Evolutionary conservation across 2,113 vertebrate genomes (phyloP).

Genomic region (Gasterosteus nipponicus): DNA sequence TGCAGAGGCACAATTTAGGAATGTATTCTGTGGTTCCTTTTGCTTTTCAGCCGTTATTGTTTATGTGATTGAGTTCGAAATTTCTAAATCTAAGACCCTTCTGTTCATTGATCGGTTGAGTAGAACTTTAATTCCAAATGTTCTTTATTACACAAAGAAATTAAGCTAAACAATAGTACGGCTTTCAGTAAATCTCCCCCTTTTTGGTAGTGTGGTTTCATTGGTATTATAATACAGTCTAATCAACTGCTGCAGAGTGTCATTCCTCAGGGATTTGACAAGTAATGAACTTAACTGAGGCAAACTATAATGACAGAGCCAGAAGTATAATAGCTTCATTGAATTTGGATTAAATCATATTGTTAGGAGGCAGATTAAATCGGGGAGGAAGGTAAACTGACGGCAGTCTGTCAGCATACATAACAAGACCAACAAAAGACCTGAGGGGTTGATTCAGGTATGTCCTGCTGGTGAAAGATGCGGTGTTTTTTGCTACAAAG

Average conservation of each 20-base stretch:
- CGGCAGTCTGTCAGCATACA: slow-evolving; percentile 16
- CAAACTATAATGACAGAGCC: slow-evolving; percentile 19
- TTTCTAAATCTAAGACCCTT: too few relatives aligned
- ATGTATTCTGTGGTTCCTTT: too few relatives aligned
- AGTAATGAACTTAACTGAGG: slow-evolving; percentile 36
- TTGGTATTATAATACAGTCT: slow-evolving; percentile 9
- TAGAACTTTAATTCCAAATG: not conserved
- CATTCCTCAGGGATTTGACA: slow-evolving; percentile 33
- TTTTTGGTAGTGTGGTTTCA: slow-evolving; percentile 5
- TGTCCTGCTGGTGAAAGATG: slow-evolving; percentile 12
- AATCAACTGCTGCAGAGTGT: slow-evolving; percentile 32
- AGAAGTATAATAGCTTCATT: slow-evolving; percentile 48
- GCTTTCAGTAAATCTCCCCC: not conserved
- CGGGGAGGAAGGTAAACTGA: slow-evolving; percentile 28
- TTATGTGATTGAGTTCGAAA: too few relatives aligned
- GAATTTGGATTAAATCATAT: slow-evolving; percentile 36
- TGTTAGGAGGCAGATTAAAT: slow-evolving; percentile 47
- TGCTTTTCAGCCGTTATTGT: too few relatives aligned
- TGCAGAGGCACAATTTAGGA: not conserved
- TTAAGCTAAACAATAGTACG: not conserved
- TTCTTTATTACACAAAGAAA: not conserved
- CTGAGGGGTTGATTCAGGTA: not conserved
- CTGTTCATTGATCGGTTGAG: too few relatives aligned
- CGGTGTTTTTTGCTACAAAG: slow-evolving; percentile 29
- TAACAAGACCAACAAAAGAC: slow-evolving; percentile 33